Evolutionary conservation across 1,140 invertebrate species (phyloP), one percentile per base, ranked within the genome.

Genomic region (Nasonia vitripennis): DNA sequence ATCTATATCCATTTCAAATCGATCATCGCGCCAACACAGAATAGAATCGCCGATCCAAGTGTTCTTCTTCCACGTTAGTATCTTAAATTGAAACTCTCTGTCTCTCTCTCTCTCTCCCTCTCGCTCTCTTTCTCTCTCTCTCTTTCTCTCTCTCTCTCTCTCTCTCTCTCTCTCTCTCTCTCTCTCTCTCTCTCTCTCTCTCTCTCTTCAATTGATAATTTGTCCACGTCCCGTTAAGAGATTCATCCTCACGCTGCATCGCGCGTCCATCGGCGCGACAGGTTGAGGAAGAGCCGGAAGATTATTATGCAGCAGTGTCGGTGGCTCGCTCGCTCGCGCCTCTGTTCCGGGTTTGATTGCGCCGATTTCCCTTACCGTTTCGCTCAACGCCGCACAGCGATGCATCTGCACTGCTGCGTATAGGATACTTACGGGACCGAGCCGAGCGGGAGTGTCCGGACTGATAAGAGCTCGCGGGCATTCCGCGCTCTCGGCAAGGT

Each of bases 321-420:
- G 55, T 62, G 55, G 55, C 55, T 62, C 20, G 86, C 41, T 27
- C 86, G 80, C 79, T 77, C 20, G 79, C 55, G 37, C 31, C 55
- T 9, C 84, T 87, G 88, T 90, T 89, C 88, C 90, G 89, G 90
- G 89, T 91, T 87, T 88, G 90, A 91, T 90, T 90, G 90, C 89
- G 41, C 89, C 87, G 77, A 87, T 88, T 88, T 89, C 86, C 85
- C 70, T 78, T 86, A 67, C 85, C 84, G 88, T 87, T 87, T 85
- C 79, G 74, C 78, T 79, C 78, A 79, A 51, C 86, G 78, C 77
- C 83, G 55, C 83, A 71, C 79, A 84, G 55, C 55, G 78, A 81
- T 87, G 55, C 62, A 78, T 87, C 73, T 71, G 17, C 17, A 17
- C 62, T 67, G 6, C 68, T 62, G 55, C 55, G 55, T 62, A 62